Evolutionary conservation across 2,797 vertebrate genomes (phyloP), one percentile per base, ranked within the genome.

Genomic region (Ataeniobius toweri): DNA sequence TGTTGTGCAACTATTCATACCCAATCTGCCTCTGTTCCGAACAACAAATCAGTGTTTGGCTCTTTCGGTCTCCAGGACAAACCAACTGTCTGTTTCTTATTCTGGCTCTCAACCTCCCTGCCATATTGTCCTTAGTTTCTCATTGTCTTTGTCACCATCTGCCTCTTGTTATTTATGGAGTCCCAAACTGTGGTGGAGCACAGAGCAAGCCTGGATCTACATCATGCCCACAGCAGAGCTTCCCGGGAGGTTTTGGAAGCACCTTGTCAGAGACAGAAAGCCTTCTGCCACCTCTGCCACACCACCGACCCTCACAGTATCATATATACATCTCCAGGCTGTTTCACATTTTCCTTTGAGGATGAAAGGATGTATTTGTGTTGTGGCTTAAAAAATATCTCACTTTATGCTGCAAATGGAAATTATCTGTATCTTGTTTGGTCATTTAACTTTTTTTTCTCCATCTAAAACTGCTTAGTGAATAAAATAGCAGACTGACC

Each of bases 1-100:
- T 95, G 94, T 95, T 93, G 94, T 90, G 93, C 92, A 93, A 94
- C 92, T 91, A 94, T 96, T 96, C 94, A 94, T 92, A 79, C 90
- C 80, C 93, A 93, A 93, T 93, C 93, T 93, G 90, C 89, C 86
- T 94, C 89, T 95, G 93, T 95, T 95, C 90, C 75, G 63, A 82
- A 91, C 93, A 94, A 94, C 95, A 94, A 95, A 95, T 94, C 94
- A 94, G 87, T 73, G 70, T 89, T 94, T 89, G 90, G 85, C 93
- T 94, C 91, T 94, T 94, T 95, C 95, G 95, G 94, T 96, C 93
- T 94, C 88, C 75, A 73, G 89, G 90, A 93, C 91, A 94, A 68
- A 94, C 91, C 89, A 86, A 93, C 90, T 92, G 94, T 88, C 93
- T 92, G 83, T 90, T 94, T 91, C 92, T 94, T 93, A 94, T 94